Conservation (phyloP, 2,888 invertebrate species). For the Epicampocera succincta region DNA sequence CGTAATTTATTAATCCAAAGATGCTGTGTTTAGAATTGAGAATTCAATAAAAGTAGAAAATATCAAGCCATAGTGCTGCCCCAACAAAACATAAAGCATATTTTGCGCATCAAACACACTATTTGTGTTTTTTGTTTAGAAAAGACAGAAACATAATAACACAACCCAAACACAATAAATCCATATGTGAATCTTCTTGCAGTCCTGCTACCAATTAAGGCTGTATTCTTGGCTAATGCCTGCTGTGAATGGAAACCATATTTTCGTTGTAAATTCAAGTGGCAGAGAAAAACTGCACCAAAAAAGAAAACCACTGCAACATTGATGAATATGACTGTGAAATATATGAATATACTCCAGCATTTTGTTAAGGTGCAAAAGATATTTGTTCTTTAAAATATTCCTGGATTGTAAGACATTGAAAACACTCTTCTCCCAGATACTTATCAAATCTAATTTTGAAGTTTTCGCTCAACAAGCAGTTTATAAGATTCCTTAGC, state of each 20-base stretch:
- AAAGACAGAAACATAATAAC: no score
- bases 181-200: slow-evolving; percentile 18
- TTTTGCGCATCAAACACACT: no score
- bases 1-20: no score
- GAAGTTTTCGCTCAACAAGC: slow-evolving; percentile 30
- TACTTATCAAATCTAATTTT: slow-evolving; percentile 53
- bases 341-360: slow-evolving; percentile 1
- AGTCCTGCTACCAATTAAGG: slow-evolving; percentile 29
- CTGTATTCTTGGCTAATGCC: slow-evolving; percentile 22
- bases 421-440: slow-evolving; percentile 36
- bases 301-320: neutral
- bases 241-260: slow-evolving; percentile 64
- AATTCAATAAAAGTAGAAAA: no score
- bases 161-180: neutral
- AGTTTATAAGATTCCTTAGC: slow-evolving; percentile 53
- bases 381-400: slow-evolving; percentile 25
- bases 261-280: slow-evolving; percentile 53
- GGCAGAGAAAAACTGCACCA: slow-evolving; percentile 27
- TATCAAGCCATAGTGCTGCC: no score
- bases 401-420: slow-evolving; percentile 35
- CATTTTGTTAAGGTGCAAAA: slow-evolving; percentile 28
- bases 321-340: slow-evolving; percentile 16
- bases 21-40: no score
- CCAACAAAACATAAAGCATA: no score
- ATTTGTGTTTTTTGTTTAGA: no score